Base-by-base conservation (phyloP, 1,140 invertebrate genomes). In the Aphelenchoides besseyi region DNA sequence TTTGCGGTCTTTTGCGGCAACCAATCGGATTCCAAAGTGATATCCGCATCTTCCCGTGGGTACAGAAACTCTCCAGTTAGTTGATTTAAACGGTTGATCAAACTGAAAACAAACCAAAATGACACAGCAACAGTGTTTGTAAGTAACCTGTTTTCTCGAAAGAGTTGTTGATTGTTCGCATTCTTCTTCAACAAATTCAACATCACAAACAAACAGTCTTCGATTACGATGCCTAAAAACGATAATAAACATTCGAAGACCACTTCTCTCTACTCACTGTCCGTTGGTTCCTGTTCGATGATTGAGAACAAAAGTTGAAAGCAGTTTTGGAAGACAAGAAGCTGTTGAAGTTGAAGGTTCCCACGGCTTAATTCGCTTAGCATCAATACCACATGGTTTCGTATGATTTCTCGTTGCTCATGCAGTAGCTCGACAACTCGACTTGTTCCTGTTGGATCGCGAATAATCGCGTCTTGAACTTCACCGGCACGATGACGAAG, bases 281-380 rank as follows among this genome's bases (percentile, higher is more conserved):
- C 83, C 9, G 76, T 91, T 54, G 94, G 95, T 87, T 99, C 97
- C 76, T 92, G 90, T 0, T 87, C 87, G 29, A 99, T 92, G 33
- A 98, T 94, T 82, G 94, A 92, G 78, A 98, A 92, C 37, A 99
- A 87, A 74, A 92, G 89, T 86, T 98, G 95, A 86, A 98, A 99
- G 0, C 93, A 94, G 87, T 97, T 98, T 87, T 99, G 95, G 87
- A 98, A 99, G 0, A 95, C 96, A 2, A 99, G 94, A 81, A 99
- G 97, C 87, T 99, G 98, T 85, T 99, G 97, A 78, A 99, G 95
- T 85, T 97, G 97, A 0, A 93, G 91, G 88, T 98, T 98, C 3
- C 91, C 90, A 87, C 94, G 94, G 0, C 94, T 97, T 59, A 99
- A 86, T 82, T 95, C 91, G 74, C 92, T 92, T 0, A 99, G 87